phyloP scores from a whole-genome alignment of 2,113 vertebrate genomes.

The Gadus macrocephalus region DNA sequence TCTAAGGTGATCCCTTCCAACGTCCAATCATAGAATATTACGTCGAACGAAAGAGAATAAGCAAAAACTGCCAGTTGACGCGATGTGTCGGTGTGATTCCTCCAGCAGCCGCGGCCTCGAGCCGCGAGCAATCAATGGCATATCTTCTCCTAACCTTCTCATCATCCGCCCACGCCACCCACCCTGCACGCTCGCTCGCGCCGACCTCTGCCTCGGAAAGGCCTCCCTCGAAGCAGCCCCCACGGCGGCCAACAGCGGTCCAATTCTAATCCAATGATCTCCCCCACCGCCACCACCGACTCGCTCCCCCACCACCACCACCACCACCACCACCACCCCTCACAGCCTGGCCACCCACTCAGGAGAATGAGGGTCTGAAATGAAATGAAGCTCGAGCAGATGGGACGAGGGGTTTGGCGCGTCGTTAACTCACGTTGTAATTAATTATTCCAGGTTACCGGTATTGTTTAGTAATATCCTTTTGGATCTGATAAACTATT shows the following conservation, averaged over 20 bases:
- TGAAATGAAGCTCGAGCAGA: constrained; percentile 45
- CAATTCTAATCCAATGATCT: constrained; percentile 60
- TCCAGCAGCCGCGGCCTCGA: constrained; percentile 50
- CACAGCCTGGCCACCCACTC: constrained; percentile 33
- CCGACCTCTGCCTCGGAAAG: constrained; percentile 28
- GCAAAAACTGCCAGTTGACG: constrained; percentile 47
- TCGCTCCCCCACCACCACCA: not conserved
- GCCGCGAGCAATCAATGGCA: constrained; percentile 63
- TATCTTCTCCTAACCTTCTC: constrained; percentile 61
- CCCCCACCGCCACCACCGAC: constrained; percentile 11
- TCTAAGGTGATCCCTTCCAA: not conserved
- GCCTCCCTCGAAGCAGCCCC: constrained; percentile 44
- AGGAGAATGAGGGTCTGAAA: constrained; percentile 43
- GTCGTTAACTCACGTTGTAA: not conserved
- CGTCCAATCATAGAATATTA: constrained; percentile 27
- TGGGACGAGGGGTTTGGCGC: constrained; percentile 12
- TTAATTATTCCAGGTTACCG: no score
- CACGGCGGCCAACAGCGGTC: constrained; percentile 49
- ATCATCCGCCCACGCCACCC: constrained; percentile 53
- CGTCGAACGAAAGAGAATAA: constrained; percentile 13
- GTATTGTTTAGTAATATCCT: no score
- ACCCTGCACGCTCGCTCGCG: constrained; percentile 38
- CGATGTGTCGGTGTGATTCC: constrained; percentile 15
- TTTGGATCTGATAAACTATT: no score
- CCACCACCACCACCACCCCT: constrained; percentile 7